Evolutionary conservation across 2,888 invertebrate genomes (phyloP), one percentile per base, ranked within the genome.

Genomic region (Amphipoea lucens): DNA sequence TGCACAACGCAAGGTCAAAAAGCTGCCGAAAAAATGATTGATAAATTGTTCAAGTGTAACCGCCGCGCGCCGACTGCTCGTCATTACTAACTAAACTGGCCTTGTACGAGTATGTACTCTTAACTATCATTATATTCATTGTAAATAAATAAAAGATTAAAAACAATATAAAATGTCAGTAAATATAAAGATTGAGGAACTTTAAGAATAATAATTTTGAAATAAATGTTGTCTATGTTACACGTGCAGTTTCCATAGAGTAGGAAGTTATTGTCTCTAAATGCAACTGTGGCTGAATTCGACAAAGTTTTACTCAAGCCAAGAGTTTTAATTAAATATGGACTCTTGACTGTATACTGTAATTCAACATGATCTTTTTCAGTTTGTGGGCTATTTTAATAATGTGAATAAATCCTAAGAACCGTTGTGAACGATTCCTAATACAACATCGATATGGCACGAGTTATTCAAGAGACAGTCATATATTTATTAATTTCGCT

Each of bases 1-100:
- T 86, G 54, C 87, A 87, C 87, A 84, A 88, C 86, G 78, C 84
- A 81, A 80, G 75, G 82, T 86, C 81, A 80, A 75, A 62, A 77
- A 86, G 84, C 79, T 82, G 81, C 82, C 82, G 29, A 77, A 74
- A 75, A 54, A 76, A 77, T n/a, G 42, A 71, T 66, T 74, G 36
- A 74, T 45, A 70, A 73, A 67, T 81, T 73, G 20, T 48, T 77
- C 54, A 51, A 70, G 60, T 66, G 36, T 29, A 57, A 51, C 54
- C 68, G 29, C 17, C 36, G 36, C 36, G 36, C n/a, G 11, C 23
- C 36, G 14, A 29, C 51, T 62, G 60, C 57, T 73, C 62, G n/a
- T 48, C 66, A 42, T 60, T 78, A 87, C 29, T 60, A 36, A 81
- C 77, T 86, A 84, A 69, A 88, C 88, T 87, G 89, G 85, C 88